phyloP scores from a whole-genome alignment of 2,797 vertebrate genomes.

The Oreochromis mossambicus region DNA sequence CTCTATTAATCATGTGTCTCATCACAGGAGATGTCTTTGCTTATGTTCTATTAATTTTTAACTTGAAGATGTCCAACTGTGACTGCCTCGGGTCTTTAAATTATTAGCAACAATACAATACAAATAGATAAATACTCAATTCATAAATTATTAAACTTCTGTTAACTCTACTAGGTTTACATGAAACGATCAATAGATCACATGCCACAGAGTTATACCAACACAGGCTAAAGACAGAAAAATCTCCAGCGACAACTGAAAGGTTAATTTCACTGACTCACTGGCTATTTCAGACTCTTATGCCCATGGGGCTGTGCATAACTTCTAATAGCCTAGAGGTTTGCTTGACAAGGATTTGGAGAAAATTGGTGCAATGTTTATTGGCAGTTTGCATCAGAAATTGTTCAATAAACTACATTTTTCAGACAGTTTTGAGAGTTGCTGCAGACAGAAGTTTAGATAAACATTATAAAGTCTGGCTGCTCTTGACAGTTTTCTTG shows the following conservation, averaged over 20 bases:
- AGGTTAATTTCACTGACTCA: accelerated
- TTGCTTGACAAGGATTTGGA: neutral
- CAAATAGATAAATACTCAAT: neutral
- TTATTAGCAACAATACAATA: neutral
- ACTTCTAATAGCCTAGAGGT: neutral
- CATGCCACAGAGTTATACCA: neutral
- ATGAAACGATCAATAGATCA: neutral
- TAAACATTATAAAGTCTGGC: neutral
- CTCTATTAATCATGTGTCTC: neutral
- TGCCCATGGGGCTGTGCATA: neutral
- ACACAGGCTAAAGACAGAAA: neutral
- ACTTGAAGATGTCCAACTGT: neutral
- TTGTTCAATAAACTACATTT: neutral
- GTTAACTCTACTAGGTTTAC: neutral
- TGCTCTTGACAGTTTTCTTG: neutral
- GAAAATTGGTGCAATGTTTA: neutral
- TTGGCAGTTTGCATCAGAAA: neutral
- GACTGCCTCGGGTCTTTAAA: neutral
- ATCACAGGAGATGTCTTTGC: neutral
- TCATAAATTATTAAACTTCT: neutral
- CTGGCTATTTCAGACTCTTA: neutral
- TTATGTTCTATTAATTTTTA: neutral
- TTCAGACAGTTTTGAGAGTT: neutral
- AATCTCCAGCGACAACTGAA: neutral
- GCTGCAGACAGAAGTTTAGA: neutral